Evolutionary conservation across 2,113 vertebrate genomes (phyloP).

Genomic region (Tamias sibiricus): DNA sequence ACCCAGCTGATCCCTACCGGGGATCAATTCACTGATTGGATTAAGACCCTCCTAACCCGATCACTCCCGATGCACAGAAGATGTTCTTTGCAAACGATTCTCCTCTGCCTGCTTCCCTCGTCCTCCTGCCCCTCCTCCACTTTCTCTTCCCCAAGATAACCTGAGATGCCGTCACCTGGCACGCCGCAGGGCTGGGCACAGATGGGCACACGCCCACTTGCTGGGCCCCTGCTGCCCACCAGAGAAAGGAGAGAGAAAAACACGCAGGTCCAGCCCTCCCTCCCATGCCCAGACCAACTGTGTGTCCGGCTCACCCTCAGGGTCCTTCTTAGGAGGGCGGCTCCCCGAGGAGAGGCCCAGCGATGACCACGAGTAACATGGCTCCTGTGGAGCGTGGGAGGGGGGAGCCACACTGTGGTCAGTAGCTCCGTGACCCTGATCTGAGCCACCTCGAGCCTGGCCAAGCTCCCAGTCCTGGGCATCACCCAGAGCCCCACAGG

Average conservation of each 20-base stretch:
- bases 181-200: background rate
- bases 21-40: no score
- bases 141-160: background rate
- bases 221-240: background rate
- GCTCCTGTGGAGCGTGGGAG: accelerated
- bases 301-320: background rate
- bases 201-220: no score
- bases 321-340: background rate
- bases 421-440: accelerated
- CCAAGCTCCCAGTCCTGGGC: background rate
- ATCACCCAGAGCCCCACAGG: background rate
- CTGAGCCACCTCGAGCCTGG: background rate
- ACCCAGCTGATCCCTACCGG: no score
- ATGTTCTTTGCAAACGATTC: no score
- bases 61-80: background rate
- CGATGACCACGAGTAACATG: accelerated
- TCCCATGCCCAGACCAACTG: background rate
- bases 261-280: background rate
- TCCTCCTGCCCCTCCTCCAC: no score
- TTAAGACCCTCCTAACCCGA: no score
- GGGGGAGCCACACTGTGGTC: accelerated
- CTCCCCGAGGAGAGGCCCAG: background rate
- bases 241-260: accelerated
- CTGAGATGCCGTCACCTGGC: no score
- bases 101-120: background rate